Base-by-base conservation (phyloP, 2,888 invertebrate species). In the Nomada lathburiana region DNA sequence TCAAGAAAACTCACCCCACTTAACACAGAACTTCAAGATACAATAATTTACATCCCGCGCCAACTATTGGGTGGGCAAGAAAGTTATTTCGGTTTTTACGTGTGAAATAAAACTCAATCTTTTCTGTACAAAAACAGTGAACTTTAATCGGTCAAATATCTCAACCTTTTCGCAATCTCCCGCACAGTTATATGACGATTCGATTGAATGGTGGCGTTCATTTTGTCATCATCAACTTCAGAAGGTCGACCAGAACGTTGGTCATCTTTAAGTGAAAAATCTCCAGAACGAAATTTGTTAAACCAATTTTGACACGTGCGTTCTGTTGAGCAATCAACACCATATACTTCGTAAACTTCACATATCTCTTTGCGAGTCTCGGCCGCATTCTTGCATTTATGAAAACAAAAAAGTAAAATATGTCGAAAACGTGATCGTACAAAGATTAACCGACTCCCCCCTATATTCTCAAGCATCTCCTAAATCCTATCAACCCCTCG, bases 341-440 rank as follows among this genome's bases (percentile, higher is more conserved):
- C 71, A 52, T 62, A 71, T 62, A 71, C 62, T 72, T 72, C 63
- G 55, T 62, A 62, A 71, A 71, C 53, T 63, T 72, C 63, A 53
- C 72, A 44, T 63, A 68, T 62, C 75, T 75, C 53, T 68, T 73
- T 59, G 44, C 57, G 57, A 47, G 59, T 59, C 73, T 59, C 63
- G 11, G 62, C 23, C 5, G 52, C 36, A 42, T 71, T 53, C 16
- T 62, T 71, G 36, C 62, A 9, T 59, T 62, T 62, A 29, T 13
- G 60, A 70, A 59, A 60, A 70, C 7, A 7, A 36, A 0, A 36
- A 0, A 36, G 36, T 36, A 36, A 5, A 36, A 36, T 36, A 36
- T 0, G 36, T 60, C 60, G 60, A 42, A 52, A 53, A 63, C 62
- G 62, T n/a, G 5, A 29, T 29, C 29, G 29, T 29, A 29, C 29